Evolutionary conservation across 2,113 vertebrate genomes (phyloP).

Genomic region (Neotoma lepida): DNA sequence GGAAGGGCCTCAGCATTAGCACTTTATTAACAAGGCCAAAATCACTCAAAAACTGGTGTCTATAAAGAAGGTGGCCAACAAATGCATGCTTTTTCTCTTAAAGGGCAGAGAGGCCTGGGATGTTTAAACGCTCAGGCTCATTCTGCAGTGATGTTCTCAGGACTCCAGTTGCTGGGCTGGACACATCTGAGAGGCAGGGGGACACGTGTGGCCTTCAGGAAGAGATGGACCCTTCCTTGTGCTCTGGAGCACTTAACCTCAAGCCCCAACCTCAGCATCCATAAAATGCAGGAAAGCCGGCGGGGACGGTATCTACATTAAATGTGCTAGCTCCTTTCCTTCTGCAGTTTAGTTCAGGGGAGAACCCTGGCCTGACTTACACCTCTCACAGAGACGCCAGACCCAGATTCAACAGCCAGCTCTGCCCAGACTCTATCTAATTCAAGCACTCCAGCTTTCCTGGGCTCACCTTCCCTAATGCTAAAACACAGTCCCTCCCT

Average conservation of each 20-base stretch:
- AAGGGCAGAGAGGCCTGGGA: slow-evolving; percentile 56
- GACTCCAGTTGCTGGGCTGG: not conserved
- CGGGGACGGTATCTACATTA: not conserved
- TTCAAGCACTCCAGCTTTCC: not conserved
- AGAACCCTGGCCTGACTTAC: not conserved
- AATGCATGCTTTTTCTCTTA: slow-evolving; percentile 73
- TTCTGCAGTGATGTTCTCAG: slow-evolving; percentile 4
- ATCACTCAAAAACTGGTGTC: slow-evolving; percentile 78
- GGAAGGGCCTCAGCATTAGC: slow-evolving; percentile 78
- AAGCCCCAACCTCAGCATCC: not conserved
- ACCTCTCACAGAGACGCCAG: not conserved
- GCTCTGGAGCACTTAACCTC: not conserved
- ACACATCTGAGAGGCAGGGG: not conserved
- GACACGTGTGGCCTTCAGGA: not conserved
- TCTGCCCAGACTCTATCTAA: not conserved
- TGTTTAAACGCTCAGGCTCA: slow-evolving; percentile 53
- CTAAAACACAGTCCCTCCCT: not conserved
- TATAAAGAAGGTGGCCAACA: slow-evolving; percentile 77
- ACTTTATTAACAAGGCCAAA: slow-evolving; percentile 79
- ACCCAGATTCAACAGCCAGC: not conserved
- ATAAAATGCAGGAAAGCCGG: not conserved
- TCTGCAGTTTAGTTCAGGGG: not conserved
- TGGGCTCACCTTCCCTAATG: not conserved
- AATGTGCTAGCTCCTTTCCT: not conserved
- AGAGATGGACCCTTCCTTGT: not conserved